Evolutionary conservation across 1,140 invertebrate genomes (phyloP).

Genomic region (Trissolcus basalis): DNA sequence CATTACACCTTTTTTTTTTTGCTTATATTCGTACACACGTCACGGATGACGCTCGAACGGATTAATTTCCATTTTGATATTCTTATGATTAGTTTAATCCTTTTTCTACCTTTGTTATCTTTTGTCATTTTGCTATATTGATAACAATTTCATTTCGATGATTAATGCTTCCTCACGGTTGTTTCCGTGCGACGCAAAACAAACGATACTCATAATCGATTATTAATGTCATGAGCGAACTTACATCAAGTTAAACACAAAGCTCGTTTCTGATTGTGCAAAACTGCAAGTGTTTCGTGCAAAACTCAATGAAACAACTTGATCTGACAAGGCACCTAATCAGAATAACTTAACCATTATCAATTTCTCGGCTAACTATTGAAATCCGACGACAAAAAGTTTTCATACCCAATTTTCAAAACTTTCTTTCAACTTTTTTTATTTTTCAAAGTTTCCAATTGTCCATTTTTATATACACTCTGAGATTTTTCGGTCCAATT

Average conservation of each 20-base stretch:
- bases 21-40: constrained; percentile 17
- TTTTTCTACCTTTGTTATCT: constrained; percentile 8
- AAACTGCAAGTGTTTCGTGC: constrained; percentile 5
- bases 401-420: too few relatives aligned
- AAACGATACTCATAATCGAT: constrained; percentile 28
- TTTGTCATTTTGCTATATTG: constrained; percentile 3
- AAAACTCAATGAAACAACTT: neutral
- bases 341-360: too few relatives aligned
- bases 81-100: constrained; percentile 24
- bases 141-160: constrained; percentile 25
- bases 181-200: constrained; percentile 34
- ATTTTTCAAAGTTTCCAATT: too few relatives aligned
- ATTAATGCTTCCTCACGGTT: constrained; percentile 19
- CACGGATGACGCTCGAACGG: constrained; percentile 24
- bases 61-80: constrained; percentile 34
- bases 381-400: neutral
- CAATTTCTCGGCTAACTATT: too few relatives aligned
- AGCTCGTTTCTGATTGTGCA: constrained; percentile 8
- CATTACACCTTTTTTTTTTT: constrained; percentile 5
- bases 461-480: too few relatives aligned
- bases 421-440: too few relatives aligned
- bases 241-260: constrained; percentile 12
- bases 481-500: too few relatives aligned
- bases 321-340: too few relatives aligned
- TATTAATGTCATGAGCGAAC: constrained; percentile 29